Evolutionary conservation across 2,113 vertebrate species (phyloP).

Genomic region (Oncorhynchus tshawytscha): DNA sequence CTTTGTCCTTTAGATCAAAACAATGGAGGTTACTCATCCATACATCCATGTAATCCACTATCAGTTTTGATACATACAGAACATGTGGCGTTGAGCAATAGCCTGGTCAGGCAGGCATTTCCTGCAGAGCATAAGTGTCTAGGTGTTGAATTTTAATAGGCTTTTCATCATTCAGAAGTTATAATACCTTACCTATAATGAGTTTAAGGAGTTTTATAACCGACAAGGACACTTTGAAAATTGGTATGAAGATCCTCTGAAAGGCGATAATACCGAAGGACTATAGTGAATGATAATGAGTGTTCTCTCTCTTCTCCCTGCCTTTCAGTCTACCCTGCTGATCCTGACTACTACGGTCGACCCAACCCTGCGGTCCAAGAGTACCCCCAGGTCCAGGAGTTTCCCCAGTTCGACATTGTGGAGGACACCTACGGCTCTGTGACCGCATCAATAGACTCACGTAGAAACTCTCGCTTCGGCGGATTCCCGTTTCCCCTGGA

Average conservation of each 20-base stretch:
- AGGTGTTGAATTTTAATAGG: neutral
- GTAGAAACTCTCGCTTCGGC: conserved; percentile 80
- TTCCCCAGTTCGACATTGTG: conserved; percentile 83
- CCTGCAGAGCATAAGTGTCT: neutral
- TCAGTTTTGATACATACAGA: neutral
- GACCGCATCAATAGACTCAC: conserved; percentile 62
- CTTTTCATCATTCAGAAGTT: neutral
- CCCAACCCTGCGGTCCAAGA: conserved; percentile 70
- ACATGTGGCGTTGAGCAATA: neutral
- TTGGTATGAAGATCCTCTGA: neutral
- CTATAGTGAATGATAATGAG: neutral
- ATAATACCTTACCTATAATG: neutral
- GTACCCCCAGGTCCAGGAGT: conserved; percentile 83
- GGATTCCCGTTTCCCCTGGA: conserved; percentile 95
- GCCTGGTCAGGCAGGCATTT: neutral
- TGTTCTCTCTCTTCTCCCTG: conserved; percentile 4
- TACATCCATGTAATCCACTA: neutral
- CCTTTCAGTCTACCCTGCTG: conserved; percentile 77
- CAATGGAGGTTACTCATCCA: neutral
- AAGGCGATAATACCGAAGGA: neutral
- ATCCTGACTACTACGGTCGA: conserved; percentile 83
- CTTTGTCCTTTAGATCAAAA: neutral
- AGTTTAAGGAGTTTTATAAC: neutral
- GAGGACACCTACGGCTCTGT: conserved; percentile 71
- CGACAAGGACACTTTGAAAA: neutral